Evolutionary conservation across 2,888 invertebrate species (phyloP).

Genomic region (Sinopyrophorus schimmeli): DNA sequence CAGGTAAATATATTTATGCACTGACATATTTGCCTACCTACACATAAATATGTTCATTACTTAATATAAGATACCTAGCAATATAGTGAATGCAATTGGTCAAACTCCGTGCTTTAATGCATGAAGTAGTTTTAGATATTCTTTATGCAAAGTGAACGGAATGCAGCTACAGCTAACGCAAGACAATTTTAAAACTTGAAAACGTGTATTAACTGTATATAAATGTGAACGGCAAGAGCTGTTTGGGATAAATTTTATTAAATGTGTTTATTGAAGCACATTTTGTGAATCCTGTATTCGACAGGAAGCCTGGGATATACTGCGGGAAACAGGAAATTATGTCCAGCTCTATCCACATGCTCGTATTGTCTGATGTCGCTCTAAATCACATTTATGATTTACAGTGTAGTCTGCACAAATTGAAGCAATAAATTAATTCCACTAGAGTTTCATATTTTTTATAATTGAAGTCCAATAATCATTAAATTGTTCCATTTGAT

Average conservation of each 20-base stretch:
- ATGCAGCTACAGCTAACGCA: neutral
- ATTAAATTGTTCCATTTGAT: conserved; percentile 48
- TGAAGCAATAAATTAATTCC: conserved; percentile 47
- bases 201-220: conserved; percentile 6
- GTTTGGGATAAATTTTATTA: conserved; percentile 28
- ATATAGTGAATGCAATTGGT: no score
- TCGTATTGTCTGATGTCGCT: conserved; percentile 39
- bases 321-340: conserved; percentile 44
- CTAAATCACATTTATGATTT: conserved; percentile 44
- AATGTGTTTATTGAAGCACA: conserved; percentile 40
- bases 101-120: no score
- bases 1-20: no score
- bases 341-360: conserved; percentile 43
- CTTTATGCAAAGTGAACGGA: no score
- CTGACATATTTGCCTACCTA: no score
- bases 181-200: conserved; percentile 4
- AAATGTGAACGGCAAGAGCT: conserved; percentile 11
- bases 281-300: conserved; percentile 36
- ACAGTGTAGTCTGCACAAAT: conserved; percentile 45
- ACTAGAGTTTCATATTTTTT: conserved; percentile 42
- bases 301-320: conserved; percentile 39
- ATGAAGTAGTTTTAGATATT: no score
- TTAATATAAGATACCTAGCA: no score
- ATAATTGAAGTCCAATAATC: conserved; percentile 41
- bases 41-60: no score